Base-by-base conservation (phyloP, 2,113 vertebrate genomes). In the Epinephelus cyanopodus region DNA sequence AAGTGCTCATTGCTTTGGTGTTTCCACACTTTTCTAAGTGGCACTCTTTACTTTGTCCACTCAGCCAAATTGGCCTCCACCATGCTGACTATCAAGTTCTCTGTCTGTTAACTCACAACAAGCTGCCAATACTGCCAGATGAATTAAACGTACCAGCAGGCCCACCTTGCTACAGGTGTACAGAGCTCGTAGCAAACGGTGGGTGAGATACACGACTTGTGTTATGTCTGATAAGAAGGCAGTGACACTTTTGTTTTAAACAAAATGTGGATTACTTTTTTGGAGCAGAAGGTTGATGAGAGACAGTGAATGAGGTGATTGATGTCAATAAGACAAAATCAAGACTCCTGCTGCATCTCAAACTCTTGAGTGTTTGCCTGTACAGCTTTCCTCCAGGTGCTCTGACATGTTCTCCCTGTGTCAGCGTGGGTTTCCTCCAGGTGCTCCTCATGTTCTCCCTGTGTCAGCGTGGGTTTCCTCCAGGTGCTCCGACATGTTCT, bases 1-100 rank as follows among this genome's bases (percentile, higher is more conserved):
- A 14, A 62, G 29, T 42, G 56, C 58, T 58, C 45, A 17, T 8
- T 33, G 58, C 50, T 21, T 17, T 5, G 17, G n/a, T 37, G 76
- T 69, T 68, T 39, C 58, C 10, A 42, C 56, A 62, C 15, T 42
- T 56, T 11, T 27, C 15, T 37, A 25, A 67, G 57, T 45, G n/a
- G 2, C 48, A 18, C 33, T 56, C 29, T 70, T 11, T 45, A 18
- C 65, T 65, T 23, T 75, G 25, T 25, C 27, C 33, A 66, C 21
- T 83, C 50, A 64, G 78, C 39, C 69, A 65, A 47, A 71, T 50
- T 58, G 74, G 58, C 74, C 18, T 3, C 52, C n/a, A 7, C 23
- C 15, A 15, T 27, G 18, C 67, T 42, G 66, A 53, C 61, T n/a
- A 6, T 64, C 62, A 21, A 3, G n/a, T 42, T 48, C 21, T 14